Conservation (phyloP, 2,888 invertebrate genomes). For the Caprella mutica region DNA sequence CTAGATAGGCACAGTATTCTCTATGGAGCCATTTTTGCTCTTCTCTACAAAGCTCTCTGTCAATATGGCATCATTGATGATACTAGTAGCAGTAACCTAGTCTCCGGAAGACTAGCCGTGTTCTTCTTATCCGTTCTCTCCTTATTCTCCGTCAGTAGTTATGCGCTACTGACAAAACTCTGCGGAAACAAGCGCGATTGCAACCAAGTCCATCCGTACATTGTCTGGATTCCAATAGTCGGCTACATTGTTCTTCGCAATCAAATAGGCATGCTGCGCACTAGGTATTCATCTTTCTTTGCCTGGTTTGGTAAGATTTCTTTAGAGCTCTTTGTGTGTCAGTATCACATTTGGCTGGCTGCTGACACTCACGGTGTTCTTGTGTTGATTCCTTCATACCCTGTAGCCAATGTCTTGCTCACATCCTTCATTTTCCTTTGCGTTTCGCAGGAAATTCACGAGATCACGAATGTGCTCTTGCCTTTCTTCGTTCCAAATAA, state of each 20-base stretch:
- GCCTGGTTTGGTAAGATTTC: constrained; percentile 92
- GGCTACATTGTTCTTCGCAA: constrained; percentile 78
- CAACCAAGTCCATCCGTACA: constrained; percentile 87
- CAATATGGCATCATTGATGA: constrained; percentile 70
- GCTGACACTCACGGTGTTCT: constrained; percentile 75
- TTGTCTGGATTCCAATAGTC: constrained; percentile 62
- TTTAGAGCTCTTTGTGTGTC: constrained; percentile 63
- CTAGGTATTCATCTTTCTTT: constrained; percentile 80
- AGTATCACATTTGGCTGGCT: constrained; percentile 92
- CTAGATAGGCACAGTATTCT: constrained; percentile 75
- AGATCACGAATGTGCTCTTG: constrained; percentile 62
- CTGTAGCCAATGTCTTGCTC: constrained; percentile 77
- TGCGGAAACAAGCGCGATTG: constrained; percentile 78
- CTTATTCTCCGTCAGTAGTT: constrained; percentile 56
- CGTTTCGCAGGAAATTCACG: constrained; percentile 76
- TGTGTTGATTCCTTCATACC: constrained; percentile 80
- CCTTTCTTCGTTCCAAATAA: constrained; percentile 45
- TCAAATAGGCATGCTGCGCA: constrained; percentile 72
- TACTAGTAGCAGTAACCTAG: constrained; percentile 64
- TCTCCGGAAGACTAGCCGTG: constrained; percentile 51
- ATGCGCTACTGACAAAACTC: constrained; percentile 69
- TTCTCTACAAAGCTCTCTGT: constrained; percentile 65
- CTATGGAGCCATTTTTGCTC: constrained; percentile 80
- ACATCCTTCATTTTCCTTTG: constrained; percentile 94
- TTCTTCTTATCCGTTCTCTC: constrained; percentile 57